Evolutionary conservation across 2,113 vertebrate genomes (phyloP).

Genomic region (Xyliphius kryptos): DNA sequence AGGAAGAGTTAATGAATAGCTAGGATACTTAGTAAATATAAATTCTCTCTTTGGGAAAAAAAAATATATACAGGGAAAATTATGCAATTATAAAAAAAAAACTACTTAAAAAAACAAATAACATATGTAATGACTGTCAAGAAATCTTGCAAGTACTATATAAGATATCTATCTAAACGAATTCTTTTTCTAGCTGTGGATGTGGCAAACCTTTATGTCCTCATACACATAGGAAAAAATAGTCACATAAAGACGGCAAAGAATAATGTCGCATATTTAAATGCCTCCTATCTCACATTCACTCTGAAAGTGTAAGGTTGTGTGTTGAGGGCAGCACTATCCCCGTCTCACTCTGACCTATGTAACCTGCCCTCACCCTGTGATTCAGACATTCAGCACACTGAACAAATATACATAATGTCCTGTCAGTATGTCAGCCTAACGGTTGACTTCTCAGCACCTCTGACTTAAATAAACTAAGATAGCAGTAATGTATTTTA

Average conservation of each 20-base stretch:
- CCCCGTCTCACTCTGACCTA: constrained; percentile 13
- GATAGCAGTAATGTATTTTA: constrained; percentile 19
- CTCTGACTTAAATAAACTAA: constrained; percentile 27
- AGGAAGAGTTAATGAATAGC: too few species aligned
- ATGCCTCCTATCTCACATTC: constrained; percentile 12
- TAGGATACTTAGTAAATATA: too few species aligned
- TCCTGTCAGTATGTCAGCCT: constrained; percentile 30
- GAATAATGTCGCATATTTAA: constrained; percentile 17
- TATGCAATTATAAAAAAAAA: too few species aligned
- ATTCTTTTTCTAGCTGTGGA: too few species aligned
- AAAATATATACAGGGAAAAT: too few species aligned
- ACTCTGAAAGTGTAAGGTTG: constrained; percentile 27
- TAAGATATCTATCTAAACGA: too few species aligned
- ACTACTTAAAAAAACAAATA: too few species aligned
- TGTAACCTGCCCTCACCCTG: constrained; percentile 18
- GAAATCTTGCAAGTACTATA: too few species aligned
- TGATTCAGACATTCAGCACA: constrained; percentile 23
- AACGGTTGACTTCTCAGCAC: constrained; percentile 33
- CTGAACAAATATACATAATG: constrained; percentile 39
- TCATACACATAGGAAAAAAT: too few species aligned
- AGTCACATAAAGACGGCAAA: neutral
- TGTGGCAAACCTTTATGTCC: too few species aligned
- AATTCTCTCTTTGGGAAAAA: too few species aligned
- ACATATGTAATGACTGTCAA: too few species aligned
- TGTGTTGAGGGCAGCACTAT: constrained; percentile 19